Percentiles rank a stretch among this genome's conserved stretches.
Evolutionary conservation across 2,113 vertebrate genomes (phyloP).

Genomic region (Azemiops feae): DNA sequence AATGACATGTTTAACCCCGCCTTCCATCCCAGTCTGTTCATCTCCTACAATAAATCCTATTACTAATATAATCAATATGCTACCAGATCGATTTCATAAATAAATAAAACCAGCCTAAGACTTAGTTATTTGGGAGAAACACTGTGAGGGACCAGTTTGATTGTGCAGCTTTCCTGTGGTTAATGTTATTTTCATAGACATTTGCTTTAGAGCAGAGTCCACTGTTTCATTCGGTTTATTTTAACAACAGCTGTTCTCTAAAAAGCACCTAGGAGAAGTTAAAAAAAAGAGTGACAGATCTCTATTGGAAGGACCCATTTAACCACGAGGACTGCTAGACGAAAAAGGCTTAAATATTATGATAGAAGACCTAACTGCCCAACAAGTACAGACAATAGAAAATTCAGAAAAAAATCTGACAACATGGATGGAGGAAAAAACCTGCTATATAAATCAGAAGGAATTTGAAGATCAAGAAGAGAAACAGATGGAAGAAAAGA

Average conservation of each 20-base stretch:
- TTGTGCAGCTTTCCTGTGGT: constrained; percentile 40
- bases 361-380: too few species aligned
- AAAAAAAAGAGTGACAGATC: neutral
- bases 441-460: too few species aligned
- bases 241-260: neutral
- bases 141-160: neutral
- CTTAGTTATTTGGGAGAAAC: neutral
- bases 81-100: neutral
- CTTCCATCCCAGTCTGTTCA: neutral
- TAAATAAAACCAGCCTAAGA: neutral
- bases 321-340: neutral
- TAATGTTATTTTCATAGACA: constrained; percentile 45
- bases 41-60: neutral
- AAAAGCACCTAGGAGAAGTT: neutral
- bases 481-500: too few species aligned
- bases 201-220: constrained; percentile 18
- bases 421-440: too few species aligned
- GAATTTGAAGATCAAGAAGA: too few species aligned
- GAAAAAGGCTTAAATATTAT: too few species aligned
- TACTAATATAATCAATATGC: neutral
- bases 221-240: neutral
- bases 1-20: neutral
- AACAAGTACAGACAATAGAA: too few species aligned
- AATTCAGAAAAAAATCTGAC: too few species aligned
- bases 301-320: neutral